Conservation (phyloP, 1,140 invertebrate species). For the Rhopalosiphum maidis region DNA sequence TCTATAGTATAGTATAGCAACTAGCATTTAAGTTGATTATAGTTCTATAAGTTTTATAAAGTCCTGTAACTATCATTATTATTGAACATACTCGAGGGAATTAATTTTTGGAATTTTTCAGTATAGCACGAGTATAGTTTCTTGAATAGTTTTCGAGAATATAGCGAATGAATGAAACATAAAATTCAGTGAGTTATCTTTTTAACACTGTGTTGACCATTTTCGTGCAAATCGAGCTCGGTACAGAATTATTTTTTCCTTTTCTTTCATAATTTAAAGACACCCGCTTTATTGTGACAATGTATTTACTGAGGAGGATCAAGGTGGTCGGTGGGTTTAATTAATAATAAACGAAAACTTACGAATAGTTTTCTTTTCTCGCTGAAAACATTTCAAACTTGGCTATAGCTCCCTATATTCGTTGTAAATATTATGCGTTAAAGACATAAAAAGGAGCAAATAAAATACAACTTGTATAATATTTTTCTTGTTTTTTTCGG, state of each 20-base stretch:
- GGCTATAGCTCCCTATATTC: background rate
- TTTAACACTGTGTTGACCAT: background rate
- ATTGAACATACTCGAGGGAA: background rate
- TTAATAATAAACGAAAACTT: background rate
- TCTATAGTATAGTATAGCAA: background rate
- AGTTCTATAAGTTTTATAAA: background rate
- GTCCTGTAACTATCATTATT: background rate
- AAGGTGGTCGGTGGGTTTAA: background rate
- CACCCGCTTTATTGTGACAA: background rate
- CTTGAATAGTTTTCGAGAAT: no score
- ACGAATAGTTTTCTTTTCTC: background rate
- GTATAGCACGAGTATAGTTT: background rate
- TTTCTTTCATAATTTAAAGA: background rate
- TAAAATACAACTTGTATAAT: background rate
- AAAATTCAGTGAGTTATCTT: background rate
- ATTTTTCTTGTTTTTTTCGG: background rate
- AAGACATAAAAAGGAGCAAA: background rate
- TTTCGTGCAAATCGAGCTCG: background rate
- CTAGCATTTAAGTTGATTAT: background rate
- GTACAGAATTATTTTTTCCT: background rate
- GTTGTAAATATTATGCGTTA: background rate
- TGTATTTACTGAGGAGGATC: background rate
- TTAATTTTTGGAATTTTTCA: background rate
- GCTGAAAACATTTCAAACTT: background rate
- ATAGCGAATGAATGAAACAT: background rate